Conservation (phyloP, 1,140 invertebrate species). For the Triops longicaudatus region DNA sequence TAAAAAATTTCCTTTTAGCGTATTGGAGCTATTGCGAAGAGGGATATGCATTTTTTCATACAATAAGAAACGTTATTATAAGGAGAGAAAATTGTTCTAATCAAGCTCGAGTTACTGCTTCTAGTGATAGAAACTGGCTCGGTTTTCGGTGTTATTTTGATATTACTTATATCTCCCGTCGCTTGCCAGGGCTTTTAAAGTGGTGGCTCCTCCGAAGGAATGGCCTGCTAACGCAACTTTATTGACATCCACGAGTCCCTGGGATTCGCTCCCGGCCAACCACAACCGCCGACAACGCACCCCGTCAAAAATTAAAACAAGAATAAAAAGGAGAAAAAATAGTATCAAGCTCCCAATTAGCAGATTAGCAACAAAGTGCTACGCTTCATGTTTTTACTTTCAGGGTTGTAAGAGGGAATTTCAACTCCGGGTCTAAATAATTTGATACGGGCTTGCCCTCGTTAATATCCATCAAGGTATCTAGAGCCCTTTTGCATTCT, state of each 20-base stretch:
- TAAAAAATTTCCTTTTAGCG: too few relatives aligned
- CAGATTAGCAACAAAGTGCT: slow-evolving; percentile 27
- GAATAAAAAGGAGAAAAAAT: not conserved
- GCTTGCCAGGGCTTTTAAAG: slow-evolving; percentile 46
- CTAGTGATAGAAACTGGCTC: too few relatives aligned
- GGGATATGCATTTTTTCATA: too few relatives aligned
- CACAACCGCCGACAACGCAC: not conserved
- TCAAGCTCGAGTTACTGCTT: too few relatives aligned
- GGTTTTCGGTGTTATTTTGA: not conserved
- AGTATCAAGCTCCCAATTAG: not conserved
- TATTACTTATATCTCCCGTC: slow-evolving; percentile 49
- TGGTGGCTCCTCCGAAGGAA: slow-evolving; percentile 58
- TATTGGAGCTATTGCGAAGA: too few relatives aligned
- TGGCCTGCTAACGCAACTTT: slow-evolving; percentile 51
- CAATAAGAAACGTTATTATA: too few relatives aligned
- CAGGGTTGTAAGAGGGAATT: slow-evolving; percentile 31
- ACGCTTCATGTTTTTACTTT: slow-evolving; percentile 34
- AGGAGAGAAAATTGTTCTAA: too few relatives aligned
- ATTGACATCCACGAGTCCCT: slow-evolving; percentile 48
- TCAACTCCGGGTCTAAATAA: slow-evolving; percentile 43
- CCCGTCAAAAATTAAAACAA: not conserved
- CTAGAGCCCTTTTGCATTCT: slow-evolving; percentile 48
- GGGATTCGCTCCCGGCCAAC: slow-evolving; percentile 31
- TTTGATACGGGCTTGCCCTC: slow-evolving; percentile 46
- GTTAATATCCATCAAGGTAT: slow-evolving; percentile 49